Conservation (phyloP, 2,888 invertebrate genomes). For the Lagria hirta region DNA sequence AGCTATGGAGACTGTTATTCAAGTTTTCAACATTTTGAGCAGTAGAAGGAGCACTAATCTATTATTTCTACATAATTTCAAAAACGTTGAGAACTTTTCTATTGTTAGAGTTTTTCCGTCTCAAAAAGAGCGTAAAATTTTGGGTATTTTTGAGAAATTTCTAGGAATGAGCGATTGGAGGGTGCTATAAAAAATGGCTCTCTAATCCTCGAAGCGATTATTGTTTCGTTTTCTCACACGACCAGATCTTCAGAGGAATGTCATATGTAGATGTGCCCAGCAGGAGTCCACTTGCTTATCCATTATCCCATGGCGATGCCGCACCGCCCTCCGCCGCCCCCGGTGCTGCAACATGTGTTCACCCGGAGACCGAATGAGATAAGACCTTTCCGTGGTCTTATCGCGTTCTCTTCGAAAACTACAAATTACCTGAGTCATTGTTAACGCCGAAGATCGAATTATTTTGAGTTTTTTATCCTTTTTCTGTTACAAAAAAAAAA, state of each 20-base stretch:
- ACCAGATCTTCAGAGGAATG: constrained; percentile 39
- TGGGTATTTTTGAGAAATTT: no score
- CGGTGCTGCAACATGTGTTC: constrained; percentile 23
- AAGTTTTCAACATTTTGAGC: no score
- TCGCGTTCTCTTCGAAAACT: constrained; percentile 18
- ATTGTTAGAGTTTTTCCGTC: no score
- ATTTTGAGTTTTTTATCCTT: no score
- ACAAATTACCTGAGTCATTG: constrained; percentile 24
- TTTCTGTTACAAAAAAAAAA: no score
- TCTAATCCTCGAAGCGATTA: constrained; percentile 30
- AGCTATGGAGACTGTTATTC: no score
- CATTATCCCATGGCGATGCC: constrained; percentile 40
- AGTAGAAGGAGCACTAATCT: no score
- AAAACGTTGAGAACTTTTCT: no score
- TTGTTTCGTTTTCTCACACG: constrained; percentile 48
- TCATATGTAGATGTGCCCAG: constrained; percentile 44
- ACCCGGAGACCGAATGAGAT: constrained; percentile 13
- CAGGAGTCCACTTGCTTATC: constrained; percentile 35
- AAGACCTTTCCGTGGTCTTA: constrained; percentile 20
- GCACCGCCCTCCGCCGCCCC: constrained; percentile 25
- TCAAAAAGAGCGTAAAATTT: no score
- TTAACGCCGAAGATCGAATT: constrained; percentile 20
- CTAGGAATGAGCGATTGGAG: no score
- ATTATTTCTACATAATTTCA: no score
- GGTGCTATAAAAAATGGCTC: no score